phyloP scores from a whole-genome alignment of 2,113 vertebrate species.

The Chinchilla lanigera region DNA sequence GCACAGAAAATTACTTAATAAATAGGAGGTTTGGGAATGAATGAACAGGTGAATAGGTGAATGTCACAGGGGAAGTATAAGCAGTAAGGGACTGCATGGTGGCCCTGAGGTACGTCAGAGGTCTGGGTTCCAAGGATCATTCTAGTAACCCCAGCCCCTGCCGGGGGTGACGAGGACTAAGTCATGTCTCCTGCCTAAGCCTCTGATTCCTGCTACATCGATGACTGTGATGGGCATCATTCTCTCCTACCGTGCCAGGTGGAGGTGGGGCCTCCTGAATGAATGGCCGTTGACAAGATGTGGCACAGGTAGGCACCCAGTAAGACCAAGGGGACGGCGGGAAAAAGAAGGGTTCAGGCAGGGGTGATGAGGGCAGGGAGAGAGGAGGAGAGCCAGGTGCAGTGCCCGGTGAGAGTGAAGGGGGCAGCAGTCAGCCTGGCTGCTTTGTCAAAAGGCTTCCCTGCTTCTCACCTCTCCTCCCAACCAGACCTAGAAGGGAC shows the following conservation, averaged over 20 bases:
- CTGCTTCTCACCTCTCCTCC: not conserved
- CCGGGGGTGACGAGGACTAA: not conserved
- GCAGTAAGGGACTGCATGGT: fast-evolving
- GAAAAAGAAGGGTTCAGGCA: not conserved
- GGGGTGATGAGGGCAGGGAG: not conserved
- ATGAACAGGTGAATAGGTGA: not conserved
- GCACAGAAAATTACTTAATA: not conserved
- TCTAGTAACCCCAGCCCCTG: not conserved
- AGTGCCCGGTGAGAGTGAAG: fast-evolving
- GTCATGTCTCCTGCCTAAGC: not conserved
- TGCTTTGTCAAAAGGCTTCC: not conserved
- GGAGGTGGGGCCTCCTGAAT: not conserved
- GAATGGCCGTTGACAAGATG: fast-evolving
- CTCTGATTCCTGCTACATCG: too few relatives aligned
- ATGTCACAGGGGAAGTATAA: fast-evolving
- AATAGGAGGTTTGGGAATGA: not conserved
- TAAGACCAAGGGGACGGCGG: fast-evolving
- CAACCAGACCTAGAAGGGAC: not conserved
- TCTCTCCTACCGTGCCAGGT: not conserved
- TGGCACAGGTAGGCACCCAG: not conserved
- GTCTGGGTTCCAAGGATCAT: not conserved
- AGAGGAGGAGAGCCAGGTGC: too few relatives aligned
- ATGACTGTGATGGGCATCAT: fast-evolving
- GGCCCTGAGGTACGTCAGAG: fast-evolving
- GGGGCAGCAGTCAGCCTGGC: not conserved